Conservation (phyloP, 2,113 vertebrate species). For the Poecilia latipinna region DNA sequence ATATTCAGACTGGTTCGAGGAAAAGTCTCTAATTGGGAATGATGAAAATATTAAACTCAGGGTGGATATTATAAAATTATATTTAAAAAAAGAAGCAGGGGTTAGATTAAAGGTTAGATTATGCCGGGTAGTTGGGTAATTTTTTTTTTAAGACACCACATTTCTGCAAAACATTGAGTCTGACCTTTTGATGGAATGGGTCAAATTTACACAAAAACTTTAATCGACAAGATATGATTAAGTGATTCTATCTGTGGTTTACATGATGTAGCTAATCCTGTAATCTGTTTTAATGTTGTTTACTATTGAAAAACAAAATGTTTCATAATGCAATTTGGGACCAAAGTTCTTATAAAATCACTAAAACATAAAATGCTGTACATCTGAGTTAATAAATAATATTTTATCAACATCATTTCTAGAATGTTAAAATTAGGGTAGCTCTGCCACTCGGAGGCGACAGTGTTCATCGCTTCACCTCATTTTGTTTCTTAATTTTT, state of each 20-base stretch:
- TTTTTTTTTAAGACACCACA: too few relatives aligned
- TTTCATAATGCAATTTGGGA: too few relatives aligned
- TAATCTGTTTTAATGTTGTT: neutral
- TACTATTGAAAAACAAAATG: neutral
- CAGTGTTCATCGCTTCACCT: conserved; percentile 20
- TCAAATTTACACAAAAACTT: too few relatives aligned
- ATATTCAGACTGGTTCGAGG: neutral
- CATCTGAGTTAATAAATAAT: neutral
- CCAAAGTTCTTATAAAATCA: too few relatives aligned
- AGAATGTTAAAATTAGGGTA: neutral
- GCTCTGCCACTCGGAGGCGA: conserved; percentile 57
- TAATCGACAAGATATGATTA: too few relatives aligned
- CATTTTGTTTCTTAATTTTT: conserved; percentile 1
- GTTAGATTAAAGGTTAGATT: neutral
- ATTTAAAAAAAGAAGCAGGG: neutral
- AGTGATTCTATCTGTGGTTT: neutral
- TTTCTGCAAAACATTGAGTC: too few relatives aligned
- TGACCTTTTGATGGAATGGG: too few relatives aligned
- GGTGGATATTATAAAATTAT: neutral
- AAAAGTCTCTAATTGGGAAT: neutral
- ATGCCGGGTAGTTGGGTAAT: too few relatives aligned
- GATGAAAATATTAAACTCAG: neutral
- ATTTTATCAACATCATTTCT: neutral
- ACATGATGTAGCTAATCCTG: neutral
- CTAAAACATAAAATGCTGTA: neutral